These are phyloP conservation scores for Phrynocephalus guinanensis DNA, from an alignment of 2,797 vertebrate genomes.

Conservation along the genomic window DNA sequence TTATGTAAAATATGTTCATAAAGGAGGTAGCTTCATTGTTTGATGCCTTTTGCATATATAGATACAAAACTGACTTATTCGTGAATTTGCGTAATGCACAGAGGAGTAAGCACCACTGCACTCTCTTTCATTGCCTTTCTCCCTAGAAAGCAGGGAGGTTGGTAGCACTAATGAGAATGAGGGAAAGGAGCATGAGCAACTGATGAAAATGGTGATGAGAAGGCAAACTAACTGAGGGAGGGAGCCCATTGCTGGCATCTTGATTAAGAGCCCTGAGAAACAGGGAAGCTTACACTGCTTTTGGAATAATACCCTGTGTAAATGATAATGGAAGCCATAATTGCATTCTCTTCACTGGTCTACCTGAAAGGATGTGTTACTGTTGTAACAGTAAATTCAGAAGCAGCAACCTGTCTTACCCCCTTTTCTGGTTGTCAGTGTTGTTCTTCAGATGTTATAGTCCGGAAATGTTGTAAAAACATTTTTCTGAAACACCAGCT, in stretches of 20 bases:
- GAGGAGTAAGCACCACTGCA: not conserved
- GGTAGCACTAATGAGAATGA: too few relatives aligned
- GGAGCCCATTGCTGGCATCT: not conserved
- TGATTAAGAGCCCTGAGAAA: not conserved
- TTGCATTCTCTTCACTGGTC: not conserved
- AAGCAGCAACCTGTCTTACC: not conserved
- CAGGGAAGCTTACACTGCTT: not conserved
- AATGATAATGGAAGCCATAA: not conserved
- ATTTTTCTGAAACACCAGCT: not conserved
- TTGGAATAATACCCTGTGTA: not conserved
- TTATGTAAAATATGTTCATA: not conserved
- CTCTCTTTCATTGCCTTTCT: not conserved
- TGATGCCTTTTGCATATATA: not conserved
- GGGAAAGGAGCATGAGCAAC: too few relatives aligned
- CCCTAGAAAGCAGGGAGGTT: not conserved
- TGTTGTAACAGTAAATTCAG: not conserved
- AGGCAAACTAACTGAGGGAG: not conserved
- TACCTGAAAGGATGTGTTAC: not conserved
- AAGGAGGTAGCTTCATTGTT: not conserved
- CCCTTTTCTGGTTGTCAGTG: not conserved
- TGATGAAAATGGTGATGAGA: not conserved
- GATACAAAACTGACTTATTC: not conserved
- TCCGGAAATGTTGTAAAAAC: not conserved
- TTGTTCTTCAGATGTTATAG: not conserved
- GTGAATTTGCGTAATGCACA: not conserved